Evolutionary conservation across 1,140 invertebrate species (phyloP).

Genomic region (Proales similis): DNA sequence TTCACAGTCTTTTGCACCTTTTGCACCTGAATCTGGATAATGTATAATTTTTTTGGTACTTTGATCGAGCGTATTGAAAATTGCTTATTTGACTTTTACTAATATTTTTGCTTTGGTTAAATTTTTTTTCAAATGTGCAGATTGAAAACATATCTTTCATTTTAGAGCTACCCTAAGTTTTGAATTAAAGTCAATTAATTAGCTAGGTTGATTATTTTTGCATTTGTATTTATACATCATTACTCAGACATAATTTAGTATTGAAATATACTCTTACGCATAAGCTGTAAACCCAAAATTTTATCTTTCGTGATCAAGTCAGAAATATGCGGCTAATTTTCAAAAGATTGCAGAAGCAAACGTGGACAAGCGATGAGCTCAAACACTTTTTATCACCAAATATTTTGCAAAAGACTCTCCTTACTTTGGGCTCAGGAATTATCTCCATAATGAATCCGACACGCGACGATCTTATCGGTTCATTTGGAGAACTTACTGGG

Average conservation of each 20-base stretch:
- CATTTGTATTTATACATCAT: neutral
- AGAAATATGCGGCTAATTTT: neutral
- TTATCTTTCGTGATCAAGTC: neutral
- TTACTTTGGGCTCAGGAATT: slow-evolving; percentile 70
- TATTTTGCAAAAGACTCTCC: slow-evolving; percentile 63
- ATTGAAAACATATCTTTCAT: too few species aligned
- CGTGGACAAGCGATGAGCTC: neutral
- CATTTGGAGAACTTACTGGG: slow-evolving; percentile 80
- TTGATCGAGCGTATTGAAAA: too few species aligned
- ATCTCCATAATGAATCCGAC: slow-evolving; percentile 66
- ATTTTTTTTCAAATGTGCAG: too few species aligned
- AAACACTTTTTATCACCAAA: too few species aligned
- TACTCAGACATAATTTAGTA: neutral
- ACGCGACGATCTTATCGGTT: slow-evolving; percentile 72
- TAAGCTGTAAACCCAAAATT: neutral
- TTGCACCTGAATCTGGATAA: too few species aligned
- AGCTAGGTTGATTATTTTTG: too few species aligned
- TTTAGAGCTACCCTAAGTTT: too few species aligned
- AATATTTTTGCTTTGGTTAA: too few species aligned
- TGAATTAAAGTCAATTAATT: too few species aligned
- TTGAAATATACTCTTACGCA: neutral
- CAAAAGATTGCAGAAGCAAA: neutral
- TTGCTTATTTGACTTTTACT: too few species aligned
- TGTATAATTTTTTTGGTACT: too few species aligned
- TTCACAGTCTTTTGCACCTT: too few species aligned